These are phyloP conservation scores for Onychomys torridus DNA, from an alignment of 2,797 vertebrate genomes.

Conservation along the genomic window DNA sequence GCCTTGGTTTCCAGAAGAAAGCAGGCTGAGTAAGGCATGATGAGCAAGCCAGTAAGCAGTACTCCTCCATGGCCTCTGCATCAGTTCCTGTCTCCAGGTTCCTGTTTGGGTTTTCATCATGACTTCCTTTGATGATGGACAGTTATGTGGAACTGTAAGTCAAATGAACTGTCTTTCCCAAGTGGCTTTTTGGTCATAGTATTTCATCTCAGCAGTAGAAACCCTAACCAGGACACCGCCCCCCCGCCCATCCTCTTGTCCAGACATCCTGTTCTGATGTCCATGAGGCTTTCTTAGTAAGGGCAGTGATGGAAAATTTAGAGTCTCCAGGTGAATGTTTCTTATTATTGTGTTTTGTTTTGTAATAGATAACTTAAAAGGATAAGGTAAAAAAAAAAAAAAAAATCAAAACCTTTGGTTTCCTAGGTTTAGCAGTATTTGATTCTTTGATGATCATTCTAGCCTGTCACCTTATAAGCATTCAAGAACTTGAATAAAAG, in stretches of 20 bases:
- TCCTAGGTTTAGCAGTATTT: neutral
- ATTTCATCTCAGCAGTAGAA: neutral
- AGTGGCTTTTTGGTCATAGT: too few species aligned
- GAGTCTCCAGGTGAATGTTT: neutral
- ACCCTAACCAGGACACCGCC: too few species aligned
- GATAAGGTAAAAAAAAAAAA: neutral
- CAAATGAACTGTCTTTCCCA: neutral
- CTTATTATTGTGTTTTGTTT: neutral
- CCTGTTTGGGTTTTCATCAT: neutral
- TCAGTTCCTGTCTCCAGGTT: neutral
- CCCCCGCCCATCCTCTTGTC: too few species aligned
- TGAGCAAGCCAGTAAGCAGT: neutral
- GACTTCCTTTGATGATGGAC: neutral
- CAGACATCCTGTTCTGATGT: neutral
- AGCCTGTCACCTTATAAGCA: neutral
- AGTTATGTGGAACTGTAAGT: neutral
- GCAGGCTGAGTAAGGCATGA: neutral
- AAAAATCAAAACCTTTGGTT: neutral
- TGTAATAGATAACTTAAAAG: neutral
- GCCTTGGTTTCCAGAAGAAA: neutral
- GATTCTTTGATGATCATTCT: neutral
- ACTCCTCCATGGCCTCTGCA: neutral
- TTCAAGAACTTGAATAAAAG: neutral
- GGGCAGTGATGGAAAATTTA: neutral
- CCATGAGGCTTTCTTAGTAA: neutral